These are phyloP conservation scores for Capra hircus DNA, from an alignment of 2,113 vertebrate species.

Conservation along the genomic window DNA sequence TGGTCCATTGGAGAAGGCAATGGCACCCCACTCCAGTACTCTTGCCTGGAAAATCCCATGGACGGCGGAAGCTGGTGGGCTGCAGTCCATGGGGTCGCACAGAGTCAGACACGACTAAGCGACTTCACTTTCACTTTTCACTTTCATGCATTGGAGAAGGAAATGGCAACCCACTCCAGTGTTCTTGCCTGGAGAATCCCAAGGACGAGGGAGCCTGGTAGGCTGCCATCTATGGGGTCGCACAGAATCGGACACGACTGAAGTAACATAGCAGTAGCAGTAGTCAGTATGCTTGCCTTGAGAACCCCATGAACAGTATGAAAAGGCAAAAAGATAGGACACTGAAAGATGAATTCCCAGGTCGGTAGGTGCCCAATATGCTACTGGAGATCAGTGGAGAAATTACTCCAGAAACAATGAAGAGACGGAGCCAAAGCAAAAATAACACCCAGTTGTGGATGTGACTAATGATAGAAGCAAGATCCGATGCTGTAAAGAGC, in stretches of 20 bases:
- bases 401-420: not conserved
- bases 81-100: no score
- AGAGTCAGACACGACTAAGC: no score
- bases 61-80: no score
- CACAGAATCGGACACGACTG: no score
- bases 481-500: not conserved
- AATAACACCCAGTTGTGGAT: not conserved
- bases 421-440: not conserved
- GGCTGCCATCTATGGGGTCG: no score
- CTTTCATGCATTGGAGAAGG: no score
- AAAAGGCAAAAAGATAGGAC: not conserved
- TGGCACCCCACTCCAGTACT: not conserved
- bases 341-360: not conserved
- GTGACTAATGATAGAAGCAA: not conserved
- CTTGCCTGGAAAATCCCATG: not conserved
- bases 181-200: no score
- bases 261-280: no score
- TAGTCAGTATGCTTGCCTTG: not conserved
- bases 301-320: not conserved
- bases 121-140: no score
- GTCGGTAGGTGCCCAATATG: not conserved
- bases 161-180: no score
- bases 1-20: not conserved
- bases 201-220: no score
- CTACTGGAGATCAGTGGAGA: not conserved